Percentiles rank a stretch among this genome's conserved stretches.
These are phyloP conservation scores for Caranx melampygus DNA, from an alignment of 2,113 vertebrate genomes.

Conservation along the genomic window DNA sequence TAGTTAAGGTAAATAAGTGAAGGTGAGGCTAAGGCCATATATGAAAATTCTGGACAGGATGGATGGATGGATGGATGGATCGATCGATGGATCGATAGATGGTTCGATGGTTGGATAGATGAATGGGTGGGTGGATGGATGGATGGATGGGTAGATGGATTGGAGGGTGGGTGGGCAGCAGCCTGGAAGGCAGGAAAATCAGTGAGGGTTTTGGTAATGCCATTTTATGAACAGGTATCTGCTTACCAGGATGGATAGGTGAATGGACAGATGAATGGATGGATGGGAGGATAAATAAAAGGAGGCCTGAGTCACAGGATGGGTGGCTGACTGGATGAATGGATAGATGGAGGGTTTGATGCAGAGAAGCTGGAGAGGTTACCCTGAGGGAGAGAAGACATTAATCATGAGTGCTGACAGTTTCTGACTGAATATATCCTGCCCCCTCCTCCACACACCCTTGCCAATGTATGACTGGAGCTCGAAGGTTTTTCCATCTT, in stretches of 20 bases:
- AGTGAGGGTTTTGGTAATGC: not conserved
- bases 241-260: not conserved
- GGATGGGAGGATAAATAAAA: constrained; percentile 26
- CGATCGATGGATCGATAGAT: no score
- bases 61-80: no score
- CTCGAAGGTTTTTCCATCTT: not conserved
- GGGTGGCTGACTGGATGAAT: constrained; percentile 3
- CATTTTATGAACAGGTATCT: constrained; percentile 14
- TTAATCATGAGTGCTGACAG: constrained; percentile 70
- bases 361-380: constrained; percentile 21
- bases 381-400: constrained; percentile 49
- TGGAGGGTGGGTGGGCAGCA: not conserved
- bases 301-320: not conserved
- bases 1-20: not conserved
- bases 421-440: constrained; percentile 61
- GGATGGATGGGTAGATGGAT: not conserved
- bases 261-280: constrained; percentile 13
- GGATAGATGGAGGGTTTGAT: constrained; percentile 38
- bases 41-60: not conserved
- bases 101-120: no score
- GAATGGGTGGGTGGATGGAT: not conserved
- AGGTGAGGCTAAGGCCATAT: not conserved
- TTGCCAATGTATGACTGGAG: no score
- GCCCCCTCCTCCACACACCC: not conserved
- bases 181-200: constrained; percentile 3